Evolutionary conservation across 1,140 invertebrate species (phyloP), one percentile per base, ranked within the genome.

Genomic region (Cryptotermes secundus): DNA sequence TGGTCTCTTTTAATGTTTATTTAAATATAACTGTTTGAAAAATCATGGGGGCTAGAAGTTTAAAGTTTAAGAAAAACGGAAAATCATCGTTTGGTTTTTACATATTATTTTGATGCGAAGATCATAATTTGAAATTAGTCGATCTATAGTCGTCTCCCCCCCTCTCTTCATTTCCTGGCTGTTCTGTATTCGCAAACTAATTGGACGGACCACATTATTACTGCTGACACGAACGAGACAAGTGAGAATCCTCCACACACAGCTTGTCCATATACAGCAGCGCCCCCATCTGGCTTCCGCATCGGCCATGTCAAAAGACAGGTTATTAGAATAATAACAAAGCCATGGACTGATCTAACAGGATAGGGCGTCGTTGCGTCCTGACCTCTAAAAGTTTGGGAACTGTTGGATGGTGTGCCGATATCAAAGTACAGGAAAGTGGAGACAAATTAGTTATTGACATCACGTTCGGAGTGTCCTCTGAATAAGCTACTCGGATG

Each of bases 251-350:
- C 59, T 72, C 59, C 59, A 31, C n/a, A 49, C 45, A 7, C 45
- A 49, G 16, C 22, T 49, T 22, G 19, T 19, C 22, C 45, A 14
- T 49, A 19, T 49, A 49, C 45, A 49, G 3, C 19, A 49, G 45
- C 19, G 45, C 45, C 45, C 45, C 14, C 45, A 3, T 19, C 38
- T 19, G 14, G 45, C 45, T 49, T 49, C 19, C 45, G 45, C 45
- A 49, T 49, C 45, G 19, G 45, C 45, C 45, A 49, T 31, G 59
- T 72, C 26, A 72, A 72, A 72, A 72, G 59, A 72, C 59, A 72
- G 59, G 59, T 72, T 72, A 72, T 72, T 72, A 72, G 59, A 31
- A 72, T 72, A 72, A 72, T 72, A 72, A 72, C 31, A 72, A 72
- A 72, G 59, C 59, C 26, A 16, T 72, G 59, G 14, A 49, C 59